Conservation (phyloP, 2,888 invertebrate genomes). For the Harpagoxenus sublaevis region DNA sequence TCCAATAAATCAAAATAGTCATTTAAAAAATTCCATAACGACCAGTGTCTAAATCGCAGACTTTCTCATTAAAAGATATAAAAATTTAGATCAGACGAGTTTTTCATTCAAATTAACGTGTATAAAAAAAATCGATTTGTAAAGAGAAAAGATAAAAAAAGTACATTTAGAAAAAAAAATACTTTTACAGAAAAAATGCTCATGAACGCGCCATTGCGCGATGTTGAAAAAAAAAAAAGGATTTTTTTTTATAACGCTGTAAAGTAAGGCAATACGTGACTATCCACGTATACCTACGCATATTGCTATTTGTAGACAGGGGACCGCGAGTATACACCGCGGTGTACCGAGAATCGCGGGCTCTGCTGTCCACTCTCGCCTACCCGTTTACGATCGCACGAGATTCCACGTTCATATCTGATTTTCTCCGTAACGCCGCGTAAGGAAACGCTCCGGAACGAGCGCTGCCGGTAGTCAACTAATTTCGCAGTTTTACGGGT, state of each 20-base stretch:
- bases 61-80: neutral
- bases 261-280: neutral
- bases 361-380: conserved; percentile 34
- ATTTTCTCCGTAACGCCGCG: conserved; percentile 51
- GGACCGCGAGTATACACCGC: neutral
- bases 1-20: neutral
- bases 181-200: neutral
- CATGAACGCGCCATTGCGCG: neutral
- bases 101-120: neutral
- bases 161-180: no score
- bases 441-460: neutral
- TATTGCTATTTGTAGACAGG: conserved; percentile 40
- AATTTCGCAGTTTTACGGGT: conserved; percentile 51
- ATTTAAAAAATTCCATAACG: neutral
- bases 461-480: conserved; percentile 10
- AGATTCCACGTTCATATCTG: conserved; percentile 30
- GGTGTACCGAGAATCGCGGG: conserved; percentile 48
- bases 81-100: neutral
- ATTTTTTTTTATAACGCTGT: conserved; percentile 39
- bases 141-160: neutral
- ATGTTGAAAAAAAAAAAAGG: neutral
- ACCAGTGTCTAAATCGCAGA: neutral
- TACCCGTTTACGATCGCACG: conserved; percentile 33
- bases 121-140: neutral
- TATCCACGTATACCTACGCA: conserved; percentile 1